Conservation (phyloP, 2,113 vertebrate genomes). For the Cebidichthys violaceus region DNA sequence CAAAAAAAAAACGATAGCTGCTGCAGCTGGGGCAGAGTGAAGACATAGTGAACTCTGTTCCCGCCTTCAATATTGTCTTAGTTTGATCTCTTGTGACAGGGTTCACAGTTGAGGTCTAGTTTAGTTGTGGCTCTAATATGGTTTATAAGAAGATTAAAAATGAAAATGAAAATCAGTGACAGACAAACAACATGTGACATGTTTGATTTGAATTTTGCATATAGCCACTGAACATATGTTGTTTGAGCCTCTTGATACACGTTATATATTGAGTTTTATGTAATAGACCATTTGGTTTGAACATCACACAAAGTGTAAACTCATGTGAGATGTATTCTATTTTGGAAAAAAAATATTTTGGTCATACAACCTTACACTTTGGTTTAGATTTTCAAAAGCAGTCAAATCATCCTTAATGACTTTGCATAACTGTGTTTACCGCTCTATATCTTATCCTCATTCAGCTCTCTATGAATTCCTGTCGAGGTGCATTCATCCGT, state of each 20-base stretch:
- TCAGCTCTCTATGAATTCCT: not conserved
- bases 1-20: constrained; percentile 69
- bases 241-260: not conserved
- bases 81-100: constrained; percentile 43
- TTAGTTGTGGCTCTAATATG: constrained; percentile 48
- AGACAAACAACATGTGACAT: constrained; percentile 31
- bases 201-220: constrained; percentile 31
- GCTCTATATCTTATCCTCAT: not conserved
- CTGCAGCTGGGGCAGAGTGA: constrained; percentile 35
- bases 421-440: not conserved
- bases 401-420: not conserved
- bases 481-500: not conserved
- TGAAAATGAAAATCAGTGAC: constrained; percentile 37
- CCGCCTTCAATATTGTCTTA: constrained; percentile 32
- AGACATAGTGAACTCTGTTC: constrained; percentile 57
- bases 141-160: constrained; percentile 66
- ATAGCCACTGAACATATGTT: not conserved
- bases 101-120: constrained; percentile 34
- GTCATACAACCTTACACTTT: not conserved
- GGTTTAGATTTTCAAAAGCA: not conserved
- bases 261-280: not conserved
- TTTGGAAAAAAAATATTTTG: not conserved
- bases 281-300: not conserved
- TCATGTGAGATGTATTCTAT: not conserved
- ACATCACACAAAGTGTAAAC: not conserved